Evolutionary conservation across 2,113 vertebrate genomes (phyloP).

Genomic region (Sander vitreus): DNA sequence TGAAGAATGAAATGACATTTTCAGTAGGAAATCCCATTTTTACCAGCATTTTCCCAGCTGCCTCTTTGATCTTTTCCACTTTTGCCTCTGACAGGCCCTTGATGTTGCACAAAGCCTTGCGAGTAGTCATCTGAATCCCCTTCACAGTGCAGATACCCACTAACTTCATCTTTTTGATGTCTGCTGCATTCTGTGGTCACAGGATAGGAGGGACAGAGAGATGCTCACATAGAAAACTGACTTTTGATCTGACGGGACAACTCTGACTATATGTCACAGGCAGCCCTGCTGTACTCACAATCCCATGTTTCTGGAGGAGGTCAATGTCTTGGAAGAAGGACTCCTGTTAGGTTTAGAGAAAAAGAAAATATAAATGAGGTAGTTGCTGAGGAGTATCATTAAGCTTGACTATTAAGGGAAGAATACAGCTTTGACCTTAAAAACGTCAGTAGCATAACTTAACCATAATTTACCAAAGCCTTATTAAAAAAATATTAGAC

Average conservation of each 20-base stretch:
- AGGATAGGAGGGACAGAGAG: not conserved
- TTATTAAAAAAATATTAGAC: not conserved
- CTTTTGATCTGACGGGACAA: not conserved
- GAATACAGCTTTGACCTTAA: not conserved
- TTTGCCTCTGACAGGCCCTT: conserved; percentile 98
- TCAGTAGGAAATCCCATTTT: conserved; percentile 44
- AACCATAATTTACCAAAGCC: too few relatives aligned
- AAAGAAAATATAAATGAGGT: not conserved
- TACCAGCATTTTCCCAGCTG: conserved; percentile 96
- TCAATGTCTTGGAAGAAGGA: conserved; percentile 98
- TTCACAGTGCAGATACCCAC: conserved; percentile 98
- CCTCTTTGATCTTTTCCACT: conserved; percentile 99
- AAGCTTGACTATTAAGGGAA: not conserved
- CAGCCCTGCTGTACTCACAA: conserved; percentile 87
- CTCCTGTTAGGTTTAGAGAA: conserved; percentile 83
- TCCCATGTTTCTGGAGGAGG: conserved; percentile 96
- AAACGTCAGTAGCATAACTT: not conserved
- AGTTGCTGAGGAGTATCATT: not conserved
- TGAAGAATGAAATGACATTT: not conserved
- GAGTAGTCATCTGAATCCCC: conserved; percentile 98
- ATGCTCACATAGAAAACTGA: not conserved
- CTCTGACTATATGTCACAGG: not conserved
- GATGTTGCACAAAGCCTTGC: conserved; percentile 92
- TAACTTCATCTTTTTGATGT: conserved; percentile 97
- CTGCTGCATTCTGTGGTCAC: conserved; percentile 91